Evolutionary conservation across 2,113 vertebrate genomes (phyloP), one percentile per base, ranked within the genome.

Genomic region (Callopanchax toddi): DNA sequence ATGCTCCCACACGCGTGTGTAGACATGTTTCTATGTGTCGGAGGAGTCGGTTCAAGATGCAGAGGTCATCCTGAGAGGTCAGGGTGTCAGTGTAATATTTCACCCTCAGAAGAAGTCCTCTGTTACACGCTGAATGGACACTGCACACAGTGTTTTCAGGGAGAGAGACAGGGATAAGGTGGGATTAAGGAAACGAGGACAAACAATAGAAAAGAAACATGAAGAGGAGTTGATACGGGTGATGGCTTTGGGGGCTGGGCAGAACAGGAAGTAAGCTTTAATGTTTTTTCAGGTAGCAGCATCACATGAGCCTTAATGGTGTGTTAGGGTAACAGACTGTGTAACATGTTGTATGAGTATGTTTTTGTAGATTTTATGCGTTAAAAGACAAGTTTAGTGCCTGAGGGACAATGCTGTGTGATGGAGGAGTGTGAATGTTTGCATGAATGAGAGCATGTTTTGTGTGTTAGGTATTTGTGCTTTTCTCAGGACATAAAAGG

Each of bases 11-110:
- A 21, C n/a, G 22, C 18, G 2, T 37, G 15, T 48, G 57, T 59
- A 67, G 48, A 61, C 81, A 75, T 86, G 84, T 72, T 74, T 67
- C 45, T 83, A 60, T 34, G 59, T 89, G 87, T 86, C 78, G 61
- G 64, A 71, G 51, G 46, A 9, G 57, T 61, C 71, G 75, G 75
- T 66, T 62, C 43, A 39, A 46, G 67, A 81, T 60, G 53, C 84
- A 81, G 8, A 83, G 86, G 79, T 88, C 82, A 72, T 43, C 55
- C 50, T 12, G 23, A 48, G 40, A 64, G 81, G 87, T 88, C 79
- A 85, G 20, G 64, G 61, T 65, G 72, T 73, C 52, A 65, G 84
- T 74, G 60, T 89, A 83, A 56, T 67, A 69, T 90, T 89, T 86
- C 87, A 76, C 53, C 70, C 36, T 45, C 32, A 83, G 84, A 84